Percentiles rank a stretch among this genome's conserved stretches.
These are phyloP conservation scores for Oriolus oriolus DNA, from an alignment of 2,113 vertebrate genomes.

Conservation along the genomic window DNA sequence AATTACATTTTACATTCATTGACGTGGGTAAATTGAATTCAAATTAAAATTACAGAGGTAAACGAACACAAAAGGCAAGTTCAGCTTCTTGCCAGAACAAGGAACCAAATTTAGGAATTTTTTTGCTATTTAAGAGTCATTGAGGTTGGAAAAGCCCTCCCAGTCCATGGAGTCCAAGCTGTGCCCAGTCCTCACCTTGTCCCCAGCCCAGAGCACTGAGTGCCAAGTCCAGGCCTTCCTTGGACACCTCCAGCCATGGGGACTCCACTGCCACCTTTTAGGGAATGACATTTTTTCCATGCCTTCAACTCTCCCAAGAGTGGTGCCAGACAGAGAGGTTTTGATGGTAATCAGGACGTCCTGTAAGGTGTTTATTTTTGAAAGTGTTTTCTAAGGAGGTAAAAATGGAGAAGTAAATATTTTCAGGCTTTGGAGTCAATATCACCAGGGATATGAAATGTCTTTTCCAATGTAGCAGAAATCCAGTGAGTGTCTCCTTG, in stretches of 20 bases:
- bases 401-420: not conserved
- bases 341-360: not conserved
- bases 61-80: not conserved
- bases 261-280: accelerated
- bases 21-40: not conserved
- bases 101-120: not conserved
- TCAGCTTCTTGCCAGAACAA: not conserved
- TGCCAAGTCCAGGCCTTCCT: not conserved
- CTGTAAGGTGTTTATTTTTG: not conserved
- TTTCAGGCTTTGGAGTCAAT: not conserved
- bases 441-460: not conserved
- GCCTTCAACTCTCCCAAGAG: not conserved
- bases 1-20: not conserved
- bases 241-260: not conserved
- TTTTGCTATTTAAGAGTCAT: not conserved
- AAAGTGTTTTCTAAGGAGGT: not conserved
- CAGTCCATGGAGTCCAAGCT: accelerated
- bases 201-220: not conserved
- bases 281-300: not conserved
- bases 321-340: not conserved
- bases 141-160: not conserved
- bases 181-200: accelerated
- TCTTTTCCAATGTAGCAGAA: not conserved
- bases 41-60: not conserved
- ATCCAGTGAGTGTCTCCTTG: accelerated